Conservation (phyloP, 1,140 invertebrate species). For the Elysia chlorotica region DNA sequence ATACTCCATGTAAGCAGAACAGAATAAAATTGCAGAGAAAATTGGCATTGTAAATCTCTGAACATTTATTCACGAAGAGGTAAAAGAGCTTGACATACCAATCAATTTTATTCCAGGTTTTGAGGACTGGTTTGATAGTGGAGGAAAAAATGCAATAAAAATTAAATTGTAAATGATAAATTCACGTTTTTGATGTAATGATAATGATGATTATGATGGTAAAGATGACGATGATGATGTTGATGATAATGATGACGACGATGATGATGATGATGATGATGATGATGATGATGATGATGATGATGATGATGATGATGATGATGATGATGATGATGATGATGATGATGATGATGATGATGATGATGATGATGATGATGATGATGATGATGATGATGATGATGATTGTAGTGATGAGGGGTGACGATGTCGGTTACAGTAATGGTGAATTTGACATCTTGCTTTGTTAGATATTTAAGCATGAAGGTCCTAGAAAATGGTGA, state of each 20-base stretch:
- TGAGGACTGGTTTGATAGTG: no score
- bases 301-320: slow-evolving; percentile 7
- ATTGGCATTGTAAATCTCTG: no score
- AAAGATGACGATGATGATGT: background rate
- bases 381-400: slow-evolving; percentile 2
- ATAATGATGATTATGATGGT: background rate
- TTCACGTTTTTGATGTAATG: no score
- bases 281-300: slow-evolving; percentile 8
- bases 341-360: slow-evolving; percentile 11
- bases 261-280: slow-evolving; percentile 8
- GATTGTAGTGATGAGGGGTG: background rate
- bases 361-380: slow-evolving; percentile 5
- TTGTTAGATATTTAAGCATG: no score
- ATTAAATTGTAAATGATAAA: no score
- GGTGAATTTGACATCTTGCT: background rate
- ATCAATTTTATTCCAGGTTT: no score
- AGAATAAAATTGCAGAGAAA: no score
- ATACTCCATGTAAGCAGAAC: no score
- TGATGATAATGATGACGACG: background rate
- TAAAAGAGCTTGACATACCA: no score
- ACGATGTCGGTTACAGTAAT: background rate
- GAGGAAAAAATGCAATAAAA: no score
- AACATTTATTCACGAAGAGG: no score
- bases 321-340: slow-evolving; percentile 9
- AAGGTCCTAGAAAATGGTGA: no score